These are phyloP conservation scores for Takifugu rubripes DNA, from an alignment of 2,797 vertebrate genomes.

Conservation along the genomic window DNA sequence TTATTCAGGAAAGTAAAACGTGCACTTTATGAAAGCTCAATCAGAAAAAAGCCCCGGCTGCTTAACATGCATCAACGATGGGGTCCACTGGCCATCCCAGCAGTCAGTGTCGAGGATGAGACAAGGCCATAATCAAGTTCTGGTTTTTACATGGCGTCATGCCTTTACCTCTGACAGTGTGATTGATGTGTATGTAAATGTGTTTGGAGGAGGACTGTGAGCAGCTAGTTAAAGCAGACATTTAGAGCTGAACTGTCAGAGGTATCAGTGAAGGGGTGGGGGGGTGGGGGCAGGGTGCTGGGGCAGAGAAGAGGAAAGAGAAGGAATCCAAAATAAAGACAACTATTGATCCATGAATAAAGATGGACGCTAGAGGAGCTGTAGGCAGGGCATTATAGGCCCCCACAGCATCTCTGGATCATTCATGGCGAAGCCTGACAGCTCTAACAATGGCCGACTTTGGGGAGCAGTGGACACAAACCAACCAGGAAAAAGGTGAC, in stretches of 20 bases:
- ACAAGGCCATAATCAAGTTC: conserved; percentile 77
- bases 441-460: conserved; percentile 65
- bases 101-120: conserved; percentile 69
- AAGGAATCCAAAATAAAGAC: conserved; percentile 72
- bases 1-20: too few species aligned
- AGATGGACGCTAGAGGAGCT: conserved; percentile 64
- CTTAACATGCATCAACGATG: conserved; percentile 70
- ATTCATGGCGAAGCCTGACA: conserved; percentile 68
- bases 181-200: conserved; percentile 79
- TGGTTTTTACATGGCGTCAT: conserved; percentile 72
- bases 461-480: conserved; percentile 68
- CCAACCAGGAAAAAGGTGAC: conserved; percentile 65
- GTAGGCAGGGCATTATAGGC: conserved; percentile 65
- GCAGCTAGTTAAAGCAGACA: conserved; percentile 75
- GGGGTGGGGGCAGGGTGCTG: conserved; percentile 10
- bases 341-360: conserved; percentile 78
- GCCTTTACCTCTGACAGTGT: conserved; percentile 73
- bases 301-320: conserved; percentile 22
- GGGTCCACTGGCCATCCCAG: conserved; percentile 63
- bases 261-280: conserved; percentile 39
- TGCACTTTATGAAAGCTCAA: conserved; percentile 28
- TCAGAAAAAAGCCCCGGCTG: conserved; percentile 55
- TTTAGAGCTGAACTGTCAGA: conserved; percentile 67
- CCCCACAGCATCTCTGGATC: conserved; percentile 65
- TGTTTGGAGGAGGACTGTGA: conserved; percentile 73